Base-by-base conservation (phyloP, 1,140 invertebrate genomes). In the Varroa destructor region DNA sequence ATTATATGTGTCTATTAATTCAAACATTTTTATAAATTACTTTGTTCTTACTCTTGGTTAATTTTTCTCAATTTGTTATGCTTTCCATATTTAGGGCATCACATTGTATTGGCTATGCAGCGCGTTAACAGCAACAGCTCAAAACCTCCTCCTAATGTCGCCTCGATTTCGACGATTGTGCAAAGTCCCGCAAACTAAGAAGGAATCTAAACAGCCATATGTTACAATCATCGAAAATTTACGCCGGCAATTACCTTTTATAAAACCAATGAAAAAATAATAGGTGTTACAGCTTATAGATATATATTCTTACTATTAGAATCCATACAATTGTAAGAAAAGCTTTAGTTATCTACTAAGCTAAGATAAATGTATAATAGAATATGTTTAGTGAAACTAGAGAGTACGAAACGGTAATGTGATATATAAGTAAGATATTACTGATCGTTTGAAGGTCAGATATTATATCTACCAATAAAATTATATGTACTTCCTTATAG, bases 51-150 rank as follows among this genome's bases (percentile, higher is more conserved):
- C 61, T 46, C 12, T 40, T 46, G 61, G 61, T 14, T 1, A 40
- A 14, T 67, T 40, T 25, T 4, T 14, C 2, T 1, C 2, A 3
- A 14, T 67, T 12, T 36, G 40, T 40, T 37, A 12, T 12, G 46
- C 8, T 37, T 58, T 46, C n/a, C 37, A 40, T 67, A 12, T 37
- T 40, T 40, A 67, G 61, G 61, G 40, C 12, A 8, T 46, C 14
- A 14, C 3, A 4, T 2, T 67, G 61, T 67, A 67, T 46, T 67
- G 61, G 61, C 37, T 67, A 40, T 67, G 61, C 36, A 67, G 61
- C 61, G 61, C 61, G 5, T 67, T 46, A 12, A 37, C 61, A 40
- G 61, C 61, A 40, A 25, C 36, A 12, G 36, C n/a, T 37, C 61
- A 67, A 8, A n/a, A 67, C 4, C 61, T 67, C 3, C 14, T 67